Evolutionary conservation across 2,113 vertebrate species (phyloP).

Genomic region (Holacanthus passer): DNA sequence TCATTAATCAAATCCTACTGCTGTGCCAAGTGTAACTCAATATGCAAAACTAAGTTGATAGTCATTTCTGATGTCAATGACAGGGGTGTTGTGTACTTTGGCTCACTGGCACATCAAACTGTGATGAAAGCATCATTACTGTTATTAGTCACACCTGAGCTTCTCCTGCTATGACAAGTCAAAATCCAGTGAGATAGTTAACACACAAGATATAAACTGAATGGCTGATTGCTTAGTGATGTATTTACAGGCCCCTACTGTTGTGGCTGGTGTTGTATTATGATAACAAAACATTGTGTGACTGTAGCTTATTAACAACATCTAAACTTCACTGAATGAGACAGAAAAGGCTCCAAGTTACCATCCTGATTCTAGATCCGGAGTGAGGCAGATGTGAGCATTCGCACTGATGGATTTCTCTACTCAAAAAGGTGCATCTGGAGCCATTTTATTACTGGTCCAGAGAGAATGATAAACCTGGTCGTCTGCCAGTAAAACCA

Average conservation of each 20-base stretch:
- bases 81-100: background rate
- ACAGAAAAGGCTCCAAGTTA: background rate
- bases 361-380: background rate
- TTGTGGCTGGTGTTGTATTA: background rate
- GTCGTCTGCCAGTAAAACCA: slow-evolving; percentile 26
- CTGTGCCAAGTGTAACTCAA: no score
- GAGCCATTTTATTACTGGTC: slow-evolving; percentile 31
- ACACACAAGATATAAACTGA: background rate
- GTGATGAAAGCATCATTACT: background rate
- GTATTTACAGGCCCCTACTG: background rate
- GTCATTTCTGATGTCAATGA: background rate
- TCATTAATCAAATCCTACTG: background rate
- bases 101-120: background rate
- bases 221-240: background rate
- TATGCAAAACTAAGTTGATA: background rate
- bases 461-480: slow-evolving; percentile 41
- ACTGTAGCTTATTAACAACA: background rate
- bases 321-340: background rate
- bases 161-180: background rate
- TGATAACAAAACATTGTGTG: background rate
- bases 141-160: background rate
- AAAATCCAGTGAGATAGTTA: background rate
- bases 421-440: slow-evolving; percentile 22
- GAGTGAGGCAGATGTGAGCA: background rate
- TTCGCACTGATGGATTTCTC: background rate